These are phyloP conservation scores for Eupleurogrammus muticus DNA, from an alignment of 2,797 vertebrate species.

Conservation along the genomic window DNA sequence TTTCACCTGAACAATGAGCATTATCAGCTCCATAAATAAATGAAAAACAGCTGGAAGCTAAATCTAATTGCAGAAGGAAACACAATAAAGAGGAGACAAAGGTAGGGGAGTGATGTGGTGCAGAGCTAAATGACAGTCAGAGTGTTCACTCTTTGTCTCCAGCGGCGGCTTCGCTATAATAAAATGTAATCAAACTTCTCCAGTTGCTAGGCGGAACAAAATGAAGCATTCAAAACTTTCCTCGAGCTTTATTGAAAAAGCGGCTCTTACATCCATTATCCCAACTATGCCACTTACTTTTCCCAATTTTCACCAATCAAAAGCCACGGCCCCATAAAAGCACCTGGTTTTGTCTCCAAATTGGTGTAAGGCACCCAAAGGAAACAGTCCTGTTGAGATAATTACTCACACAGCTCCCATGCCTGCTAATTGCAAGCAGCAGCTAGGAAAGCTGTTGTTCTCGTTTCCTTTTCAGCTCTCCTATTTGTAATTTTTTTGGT, in stretches of 20 bases:
- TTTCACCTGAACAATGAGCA: constrained; percentile 5
- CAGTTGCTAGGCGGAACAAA: not conserved
- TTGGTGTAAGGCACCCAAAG: not conserved
- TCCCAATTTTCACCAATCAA: constrained; percentile 20
- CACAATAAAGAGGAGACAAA: constrained; percentile 14
- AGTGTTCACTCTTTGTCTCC: not conserved
- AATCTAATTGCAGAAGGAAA: constrained; percentile 23
- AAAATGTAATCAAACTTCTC: constrained; percentile 14
- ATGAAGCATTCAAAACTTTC: constrained; percentile 10
- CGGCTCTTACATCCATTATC: constrained; percentile 12
- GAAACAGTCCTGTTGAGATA: constrained; percentile 20
- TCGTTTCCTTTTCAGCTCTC: constrained; percentile 10
- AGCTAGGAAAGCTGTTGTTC: constrained; percentile 19
- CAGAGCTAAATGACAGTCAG: constrained; percentile 1
- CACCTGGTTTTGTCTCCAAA: not conserved
- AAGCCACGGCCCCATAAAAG: constrained; percentile 22
- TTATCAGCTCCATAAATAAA: not conserved
- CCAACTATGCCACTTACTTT: not conserved
- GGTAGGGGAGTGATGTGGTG: constrained; percentile 2
- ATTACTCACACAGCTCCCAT: constrained; percentile 32
- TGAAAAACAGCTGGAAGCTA: not conserved
- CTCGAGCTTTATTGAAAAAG: constrained; percentile 23
- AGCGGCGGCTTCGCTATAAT: not conserved
- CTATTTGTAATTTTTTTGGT: constrained; percentile 9
- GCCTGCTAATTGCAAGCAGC: constrained; percentile 26